phyloP scores from a whole-genome alignment of 2,888 invertebrate species.

The Oxyscelio sp. region DNA sequence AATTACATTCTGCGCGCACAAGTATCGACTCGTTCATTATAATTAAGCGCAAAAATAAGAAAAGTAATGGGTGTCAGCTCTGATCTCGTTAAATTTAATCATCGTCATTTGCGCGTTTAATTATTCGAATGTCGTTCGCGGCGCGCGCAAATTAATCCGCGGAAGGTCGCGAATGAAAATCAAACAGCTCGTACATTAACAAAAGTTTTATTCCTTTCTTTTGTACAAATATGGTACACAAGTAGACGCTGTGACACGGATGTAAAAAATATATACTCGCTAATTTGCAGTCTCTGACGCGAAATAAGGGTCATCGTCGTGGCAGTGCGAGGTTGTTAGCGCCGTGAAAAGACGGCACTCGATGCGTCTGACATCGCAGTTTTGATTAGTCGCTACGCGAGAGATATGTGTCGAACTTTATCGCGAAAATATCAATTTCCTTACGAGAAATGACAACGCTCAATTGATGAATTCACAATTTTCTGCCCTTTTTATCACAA shows the following conservation, averaged over 20 bases:
- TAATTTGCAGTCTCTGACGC: slow-evolving; percentile 85
- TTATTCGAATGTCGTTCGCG: slow-evolving; percentile 41
- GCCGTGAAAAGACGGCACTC: slow-evolving; percentile 50
- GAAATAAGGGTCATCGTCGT: slow-evolving; percentile 77
- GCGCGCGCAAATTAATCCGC: too few species aligned
- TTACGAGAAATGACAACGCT: not conserved
- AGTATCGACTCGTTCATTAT: not conserved
- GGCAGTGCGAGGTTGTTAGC: slow-evolving; percentile 81
- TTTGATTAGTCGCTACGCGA: slow-evolving; percentile 40
- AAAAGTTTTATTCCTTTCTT: slow-evolving; percentile 82
- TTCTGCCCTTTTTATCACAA: too few species aligned
- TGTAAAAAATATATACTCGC: slow-evolving; percentile 83
- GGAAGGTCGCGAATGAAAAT: too few species aligned
- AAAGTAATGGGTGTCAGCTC: not conserved
- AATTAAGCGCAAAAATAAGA: not conserved
- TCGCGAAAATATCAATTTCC: slow-evolving; percentile 15
- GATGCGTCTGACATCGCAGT: slow-evolving; percentile 27
- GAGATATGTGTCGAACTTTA: slow-evolving; percentile 45
- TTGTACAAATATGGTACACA: slow-evolving; percentile 87
- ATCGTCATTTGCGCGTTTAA: slow-evolving; percentile 7
- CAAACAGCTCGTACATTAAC: slow-evolving; percentile 78
- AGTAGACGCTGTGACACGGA: slow-evolving; percentile 79
- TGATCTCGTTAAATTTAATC: not conserved
- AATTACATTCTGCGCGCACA: not conserved
- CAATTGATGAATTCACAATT: not conserved